Evolutionary conservation across 2,888 invertebrate genomes (phyloP), one percentile per base, ranked within the genome.

Genomic region (Megamerina dolium): DNA sequence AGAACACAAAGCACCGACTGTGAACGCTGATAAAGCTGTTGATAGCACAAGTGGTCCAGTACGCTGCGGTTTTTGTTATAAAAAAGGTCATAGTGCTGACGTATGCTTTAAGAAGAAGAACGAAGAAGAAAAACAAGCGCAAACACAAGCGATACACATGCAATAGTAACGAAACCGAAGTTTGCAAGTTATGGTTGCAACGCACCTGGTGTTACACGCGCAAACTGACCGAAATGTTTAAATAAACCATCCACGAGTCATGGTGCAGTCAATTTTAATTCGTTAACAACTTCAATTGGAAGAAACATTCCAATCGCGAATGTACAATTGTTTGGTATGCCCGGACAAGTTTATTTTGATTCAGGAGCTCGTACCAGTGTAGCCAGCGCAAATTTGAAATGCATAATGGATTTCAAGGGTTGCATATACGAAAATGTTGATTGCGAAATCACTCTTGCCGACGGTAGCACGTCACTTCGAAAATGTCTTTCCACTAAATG

Each of bases 331-430:
- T 46, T 42, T 20, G 48, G 45, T 6, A 13, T 43, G 4, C 10
- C 26, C n/a, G 49, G 51, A 8, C 41, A 47, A 23, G 46, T 43
- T 12, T 49, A 44, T 43, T 17, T 49, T 3, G 44, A 48, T 19
- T 40, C 46, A 3, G 46, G 41, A 18, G 39, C 46, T 19, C 30
- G 48, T 36, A n/a, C n/a, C n/a, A n/a, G n/a, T n/a, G n/a, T n/a
- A n/a, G n/a, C n/a, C n/a, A n/a, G n/a, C n/a, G n/a, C 31, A 14
- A 39, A 40, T 13, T 23, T 47, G 1, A 41, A 45, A 10, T 12
- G 26, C 13, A 32, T 45, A 10, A 34, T 43, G 17, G 37, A 43
- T 33, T 26, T 27, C 13, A 23, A 43, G 10, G 32, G 31, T 13
- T 21, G 21, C 2, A 12, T 21, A 14, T 36, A 36, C 36, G 13